phyloP scores from a whole-genome alignment of 2,797 vertebrate species.

The Melopsittacus undulatus region DNA sequence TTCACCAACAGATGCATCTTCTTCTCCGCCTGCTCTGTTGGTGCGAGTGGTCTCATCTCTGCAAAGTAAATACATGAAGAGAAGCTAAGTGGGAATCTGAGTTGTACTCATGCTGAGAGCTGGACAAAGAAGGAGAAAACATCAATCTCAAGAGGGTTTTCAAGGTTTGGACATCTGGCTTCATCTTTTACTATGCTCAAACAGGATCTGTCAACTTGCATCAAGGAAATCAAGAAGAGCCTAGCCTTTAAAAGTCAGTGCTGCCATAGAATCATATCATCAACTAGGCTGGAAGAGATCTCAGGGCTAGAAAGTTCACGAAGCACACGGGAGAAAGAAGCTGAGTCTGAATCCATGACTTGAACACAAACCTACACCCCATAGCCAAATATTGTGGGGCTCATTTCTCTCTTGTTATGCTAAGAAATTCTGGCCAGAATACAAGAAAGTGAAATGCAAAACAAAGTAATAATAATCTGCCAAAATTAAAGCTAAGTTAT shows the following conservation, averaged over 20 bases:
- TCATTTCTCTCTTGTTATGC: neutral
- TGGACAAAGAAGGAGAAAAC: constrained; percentile 26
- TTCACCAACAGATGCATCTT: neutral
- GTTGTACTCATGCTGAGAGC: neutral
- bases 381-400: neutral
- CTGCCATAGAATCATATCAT: neutral
- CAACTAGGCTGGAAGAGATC: neutral
- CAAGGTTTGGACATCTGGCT: neutral
- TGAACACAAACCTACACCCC: neutral
- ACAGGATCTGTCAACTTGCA: neutral
- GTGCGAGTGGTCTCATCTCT: neutral
- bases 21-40: neutral
- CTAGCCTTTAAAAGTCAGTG: neutral
- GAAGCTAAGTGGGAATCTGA: neutral
- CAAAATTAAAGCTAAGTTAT: neutral
- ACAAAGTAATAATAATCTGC: neutral
- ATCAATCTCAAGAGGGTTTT: neutral
- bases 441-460: neutral
- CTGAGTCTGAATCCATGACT: neutral
- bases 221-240: neutral
- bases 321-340: neutral
- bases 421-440: neutral
- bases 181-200: neutral
- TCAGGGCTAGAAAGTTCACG: neutral
- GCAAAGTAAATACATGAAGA: neutral